These are phyloP conservation scores for Lasioglossum lativentre DNA, from an alignment of 2,888 invertebrate species.

Conservation along the genomic window DNA sequence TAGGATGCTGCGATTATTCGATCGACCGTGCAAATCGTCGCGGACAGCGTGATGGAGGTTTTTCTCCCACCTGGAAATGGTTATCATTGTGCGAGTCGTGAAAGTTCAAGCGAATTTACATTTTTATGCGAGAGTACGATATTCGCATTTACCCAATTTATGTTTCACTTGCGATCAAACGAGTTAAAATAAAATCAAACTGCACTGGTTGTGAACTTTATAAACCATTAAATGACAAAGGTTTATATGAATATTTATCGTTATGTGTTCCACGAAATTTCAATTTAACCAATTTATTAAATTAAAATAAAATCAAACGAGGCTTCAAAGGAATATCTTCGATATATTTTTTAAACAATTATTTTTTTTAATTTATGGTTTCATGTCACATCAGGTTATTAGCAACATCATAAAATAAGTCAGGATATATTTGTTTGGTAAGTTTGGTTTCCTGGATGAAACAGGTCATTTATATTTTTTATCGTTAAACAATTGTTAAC, in stretches of 20 bases:
- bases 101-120: not conserved
- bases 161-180: not conserved
- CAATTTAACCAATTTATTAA: not conserved
- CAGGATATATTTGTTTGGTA: too few relatives aligned
- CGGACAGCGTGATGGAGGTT: not conserved
- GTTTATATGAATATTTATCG: not conserved
- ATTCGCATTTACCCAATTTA: not conserved
- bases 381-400: too few relatives aligned
- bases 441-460: too few relatives aligned
- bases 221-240: not conserved
- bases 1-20: not conserved
- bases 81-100: not conserved
- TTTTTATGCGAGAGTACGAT: not conserved
- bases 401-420: too few relatives aligned
- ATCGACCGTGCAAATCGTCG: conserved; percentile 12
- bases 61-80: not conserved
- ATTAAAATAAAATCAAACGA: not conserved
- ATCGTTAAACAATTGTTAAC: too few relatives aligned
- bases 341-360: not conserved
- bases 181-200: not conserved
- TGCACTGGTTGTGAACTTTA: not conserved
- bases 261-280: not conserved
- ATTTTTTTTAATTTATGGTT: too few relatives aligned
- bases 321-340: not conserved
- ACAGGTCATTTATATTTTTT: too few relatives aligned